Evolutionary conservation across 2,797 vertebrate genomes (phyloP), one percentile per base, ranked within the genome.

Genomic region (Melopsittacus undulatus): DNA sequence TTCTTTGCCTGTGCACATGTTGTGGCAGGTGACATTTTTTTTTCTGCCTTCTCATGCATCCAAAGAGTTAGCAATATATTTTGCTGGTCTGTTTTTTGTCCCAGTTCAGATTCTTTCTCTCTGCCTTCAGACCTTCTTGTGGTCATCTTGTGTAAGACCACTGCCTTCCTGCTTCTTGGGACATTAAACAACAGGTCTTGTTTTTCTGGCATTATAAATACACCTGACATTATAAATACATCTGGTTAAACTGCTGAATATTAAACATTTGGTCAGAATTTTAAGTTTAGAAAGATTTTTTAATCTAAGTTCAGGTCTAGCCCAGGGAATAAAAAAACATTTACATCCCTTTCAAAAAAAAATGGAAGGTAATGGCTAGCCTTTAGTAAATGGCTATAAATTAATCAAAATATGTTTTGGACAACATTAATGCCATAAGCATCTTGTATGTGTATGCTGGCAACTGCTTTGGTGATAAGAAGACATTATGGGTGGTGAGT

Each of bases 141-240:
- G 76, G 36, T 18, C 45, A 26, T 26, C 49, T 14, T 13, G 9
- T 51, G n/a, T 32, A 68, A 61, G 69, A 51, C 4, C 16, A 18
- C 30, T 19, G 14, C 26, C 26, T 67, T 84, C 38, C 23, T 62
- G 38, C 17, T 66, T 52, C 51, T 62, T 40, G 51, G 46, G 24
- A 46, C 16, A 5, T 81, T 51, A 19, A 9, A 15, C 0, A 0
- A 29, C 1, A 10, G 4, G 27, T 26, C 23, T 74, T 18, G 5
- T 38, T 67, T 82, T 68, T 90, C 30, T 10, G 40, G 10, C 13
- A 29, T 64, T 89, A 32, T 10, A 73, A 52, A 72, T 38, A 70
- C 19, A 29, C 13, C 32, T 38, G 46, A 27, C 13, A 27, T 48
- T 67, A 45, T 40, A 72, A 77, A 56, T 46, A 46, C 3, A 22